These are phyloP conservation scores for Grammomys surdaster DNA, from an alignment of 2,113 vertebrate genomes.

Conservation along the genomic window DNA sequence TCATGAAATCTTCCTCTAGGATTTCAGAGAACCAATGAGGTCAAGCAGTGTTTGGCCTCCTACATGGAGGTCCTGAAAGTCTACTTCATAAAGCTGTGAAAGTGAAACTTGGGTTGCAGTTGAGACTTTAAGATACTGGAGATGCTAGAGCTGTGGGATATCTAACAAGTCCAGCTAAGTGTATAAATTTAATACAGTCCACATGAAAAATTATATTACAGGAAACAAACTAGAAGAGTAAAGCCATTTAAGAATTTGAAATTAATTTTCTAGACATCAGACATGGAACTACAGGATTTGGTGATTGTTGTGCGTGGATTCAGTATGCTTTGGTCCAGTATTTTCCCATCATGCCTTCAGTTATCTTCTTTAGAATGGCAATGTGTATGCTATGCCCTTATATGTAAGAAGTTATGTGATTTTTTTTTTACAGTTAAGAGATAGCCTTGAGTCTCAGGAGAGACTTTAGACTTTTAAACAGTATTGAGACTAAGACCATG, in stretches of 20 bases:
- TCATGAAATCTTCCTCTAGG: neutral
- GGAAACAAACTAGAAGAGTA: neutral
- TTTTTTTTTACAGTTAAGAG: neutral
- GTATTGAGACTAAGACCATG: neutral
- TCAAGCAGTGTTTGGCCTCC: neutral
- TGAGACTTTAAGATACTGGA: neutral
- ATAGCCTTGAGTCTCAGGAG: neutral
- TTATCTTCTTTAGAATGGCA: neutral
- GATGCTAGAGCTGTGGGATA: neutral
- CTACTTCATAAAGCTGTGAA: neutral
- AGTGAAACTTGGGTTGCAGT: neutral
- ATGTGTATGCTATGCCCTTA: neutral
- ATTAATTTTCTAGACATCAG: neutral
- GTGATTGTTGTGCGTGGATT: neutral
- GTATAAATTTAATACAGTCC: neutral
- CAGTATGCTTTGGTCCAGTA: neutral
- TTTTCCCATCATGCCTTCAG: neutral
- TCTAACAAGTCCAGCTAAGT: neutral
- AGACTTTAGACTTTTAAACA: neutral
- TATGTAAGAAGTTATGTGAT: neutral
- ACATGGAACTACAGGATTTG: neutral
- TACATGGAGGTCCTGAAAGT: neutral
- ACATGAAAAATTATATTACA: neutral
- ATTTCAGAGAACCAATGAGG: neutral
- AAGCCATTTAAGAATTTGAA: neutral